Evolutionary conservation across 2,888 invertebrate species (phyloP).

Genomic region (Drosophila neonasuta): DNA sequence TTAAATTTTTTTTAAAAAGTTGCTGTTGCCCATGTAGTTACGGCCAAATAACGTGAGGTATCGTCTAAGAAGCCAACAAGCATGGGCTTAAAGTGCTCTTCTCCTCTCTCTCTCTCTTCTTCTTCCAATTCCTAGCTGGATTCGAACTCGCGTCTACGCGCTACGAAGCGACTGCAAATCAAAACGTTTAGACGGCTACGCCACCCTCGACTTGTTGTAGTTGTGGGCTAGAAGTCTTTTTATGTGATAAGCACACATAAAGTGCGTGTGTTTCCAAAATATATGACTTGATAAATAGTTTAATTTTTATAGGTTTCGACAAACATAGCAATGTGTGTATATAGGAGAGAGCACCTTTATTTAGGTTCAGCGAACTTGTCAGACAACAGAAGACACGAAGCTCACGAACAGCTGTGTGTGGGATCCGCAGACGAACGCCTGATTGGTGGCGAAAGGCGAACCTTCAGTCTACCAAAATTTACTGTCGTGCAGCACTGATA

Average conservation of each 20-base stretch:
- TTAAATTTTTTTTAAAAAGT: slow-evolving; percentile 46
- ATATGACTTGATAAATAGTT: slow-evolving; percentile 35
- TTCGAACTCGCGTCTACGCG: slow-evolving; percentile 50
- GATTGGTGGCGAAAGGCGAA: slow-evolving; percentile 27
- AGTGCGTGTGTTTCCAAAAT: neutral
- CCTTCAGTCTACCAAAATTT: slow-evolving; percentile 29
- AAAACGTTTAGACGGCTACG: slow-evolving; percentile 48
- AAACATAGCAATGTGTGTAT: slow-evolving; percentile 3
- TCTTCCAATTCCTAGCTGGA: slow-evolving; percentile 10
- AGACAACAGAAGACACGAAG: slow-evolving; percentile 25
- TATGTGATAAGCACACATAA: neutral
- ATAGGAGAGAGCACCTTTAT: slow-evolving; percentile 9
- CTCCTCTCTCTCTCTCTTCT: neutral
- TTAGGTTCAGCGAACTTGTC: slow-evolving; percentile 55
- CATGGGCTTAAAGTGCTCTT: slow-evolving; percentile 44
- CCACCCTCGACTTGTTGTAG: slow-evolving; percentile 36
- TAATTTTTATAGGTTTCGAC: slow-evolving; percentile 15
- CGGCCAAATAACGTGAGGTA: slow-evolving; percentile 67
- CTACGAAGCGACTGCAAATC: slow-evolving; percentile 4
- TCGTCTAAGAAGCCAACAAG: slow-evolving; percentile 76
- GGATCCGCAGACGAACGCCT: slow-evolving; percentile 12
- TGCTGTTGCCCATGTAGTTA: slow-evolving; percentile 70
- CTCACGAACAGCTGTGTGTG: slow-evolving; percentile 22
- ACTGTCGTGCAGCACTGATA: slow-evolving; percentile 50
- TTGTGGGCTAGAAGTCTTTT: neutral